Evolutionary conservation across 2,888 invertebrate genomes (phyloP).

Genomic region (Limnephilus auricula): DNA sequence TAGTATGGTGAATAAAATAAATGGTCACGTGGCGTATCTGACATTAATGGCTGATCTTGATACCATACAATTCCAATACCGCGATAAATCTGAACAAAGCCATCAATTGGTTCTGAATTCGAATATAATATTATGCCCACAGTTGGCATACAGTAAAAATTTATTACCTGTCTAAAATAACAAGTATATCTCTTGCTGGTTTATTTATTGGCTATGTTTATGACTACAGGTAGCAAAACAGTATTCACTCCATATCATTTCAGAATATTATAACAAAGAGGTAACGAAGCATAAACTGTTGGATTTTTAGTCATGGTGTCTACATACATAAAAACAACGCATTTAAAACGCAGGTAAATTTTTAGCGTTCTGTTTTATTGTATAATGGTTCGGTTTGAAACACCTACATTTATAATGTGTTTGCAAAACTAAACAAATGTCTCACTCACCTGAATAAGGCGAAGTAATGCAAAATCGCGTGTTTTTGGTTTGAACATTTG

Average conservation of each 20-base stretch:
- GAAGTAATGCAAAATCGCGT: no score
- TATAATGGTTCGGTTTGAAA: background rate
- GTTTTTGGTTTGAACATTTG: no score
- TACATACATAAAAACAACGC: background rate
- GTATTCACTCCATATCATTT: background rate
- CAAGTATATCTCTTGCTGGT: background rate
- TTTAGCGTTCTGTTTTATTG: background rate
- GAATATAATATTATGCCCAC: background rate
- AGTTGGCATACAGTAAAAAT: background rate
- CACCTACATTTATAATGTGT: background rate
- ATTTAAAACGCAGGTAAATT: background rate
- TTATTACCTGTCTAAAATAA: background rate
- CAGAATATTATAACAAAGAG: background rate
- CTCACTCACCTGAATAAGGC: no score
- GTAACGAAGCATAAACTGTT: background rate
- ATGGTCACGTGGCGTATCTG: background rate
- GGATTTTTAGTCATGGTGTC: background rate
- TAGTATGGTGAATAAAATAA: background rate
- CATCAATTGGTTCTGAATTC: background rate
- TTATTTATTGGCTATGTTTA: slow-evolving; percentile 2
- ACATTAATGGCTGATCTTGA: background rate
- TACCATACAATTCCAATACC: background rate
- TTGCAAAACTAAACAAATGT: background rate
- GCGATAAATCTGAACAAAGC: background rate
- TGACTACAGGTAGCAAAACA: background rate